phyloP scores from a whole-genome alignment of 1,140 invertebrate genomes.

The Probaryconus sp. region DNA sequence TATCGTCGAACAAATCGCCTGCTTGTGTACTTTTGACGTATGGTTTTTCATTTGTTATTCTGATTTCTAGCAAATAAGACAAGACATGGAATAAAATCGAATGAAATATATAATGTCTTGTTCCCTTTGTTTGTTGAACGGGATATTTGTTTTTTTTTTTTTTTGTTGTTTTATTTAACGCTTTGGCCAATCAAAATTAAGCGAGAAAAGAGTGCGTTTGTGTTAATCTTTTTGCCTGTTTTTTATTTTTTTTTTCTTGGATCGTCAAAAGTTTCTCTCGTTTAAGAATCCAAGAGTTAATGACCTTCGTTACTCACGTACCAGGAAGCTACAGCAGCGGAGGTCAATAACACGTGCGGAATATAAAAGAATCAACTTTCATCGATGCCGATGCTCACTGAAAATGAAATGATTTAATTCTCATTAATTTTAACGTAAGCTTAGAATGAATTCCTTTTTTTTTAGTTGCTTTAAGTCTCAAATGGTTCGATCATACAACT shows the following conservation, averaged over 20 bases:
- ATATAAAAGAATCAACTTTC: slow-evolving; percentile 25
- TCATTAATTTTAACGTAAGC: slow-evolving; percentile 10
- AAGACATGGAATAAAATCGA: not conserved
- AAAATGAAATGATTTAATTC: slow-evolving; percentile 19
- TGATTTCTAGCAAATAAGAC: no score
- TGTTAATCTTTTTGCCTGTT: no score
- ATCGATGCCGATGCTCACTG: not conserved
- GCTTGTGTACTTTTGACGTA: slow-evolving; percentile 12
- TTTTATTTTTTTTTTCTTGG: not conserved
- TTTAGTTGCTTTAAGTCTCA: not conserved
- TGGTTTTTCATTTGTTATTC: slow-evolving; percentile 33
- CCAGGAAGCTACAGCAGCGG: not conserved
- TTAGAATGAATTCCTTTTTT: slow-evolving; percentile 7
- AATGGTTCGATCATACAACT: no score
- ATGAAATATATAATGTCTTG: no score
- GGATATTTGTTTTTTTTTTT: no score
- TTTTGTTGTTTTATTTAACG: no score
- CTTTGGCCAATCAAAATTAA: no score
- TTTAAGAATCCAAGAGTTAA: not conserved
- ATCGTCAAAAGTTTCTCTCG: not conserved
- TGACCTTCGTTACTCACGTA: not conserved
- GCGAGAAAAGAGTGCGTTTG: no score
- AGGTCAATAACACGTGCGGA: not conserved
- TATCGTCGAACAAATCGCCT: slow-evolving; percentile 16
- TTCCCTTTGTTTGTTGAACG: no score